Evolutionary conservation across 2,888 invertebrate genomes (phyloP).

Genomic region (Ditylenchus weischeri): DNA sequence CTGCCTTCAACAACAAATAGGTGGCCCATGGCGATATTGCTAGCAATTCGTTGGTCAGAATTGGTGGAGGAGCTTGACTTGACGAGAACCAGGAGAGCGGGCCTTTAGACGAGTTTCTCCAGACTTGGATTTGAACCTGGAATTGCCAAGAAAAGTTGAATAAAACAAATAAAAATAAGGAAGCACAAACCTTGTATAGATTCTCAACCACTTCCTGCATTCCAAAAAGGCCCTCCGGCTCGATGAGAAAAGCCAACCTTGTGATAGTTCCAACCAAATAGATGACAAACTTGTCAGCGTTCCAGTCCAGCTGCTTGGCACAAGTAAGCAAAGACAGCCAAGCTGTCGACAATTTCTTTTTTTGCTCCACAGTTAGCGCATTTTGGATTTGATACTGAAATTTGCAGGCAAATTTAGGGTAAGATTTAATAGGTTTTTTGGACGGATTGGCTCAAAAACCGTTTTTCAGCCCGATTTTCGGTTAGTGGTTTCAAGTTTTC

Average conservation of each 20-base stretch:
- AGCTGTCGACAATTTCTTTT: slow-evolving; percentile 20
- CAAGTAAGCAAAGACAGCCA: slow-evolving; percentile 34
- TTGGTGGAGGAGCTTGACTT: slow-evolving; percentile 39
- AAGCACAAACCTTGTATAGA: slow-evolving; percentile 39
- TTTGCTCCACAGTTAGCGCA: neutral
- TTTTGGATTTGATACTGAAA: slow-evolving; percentile 22
- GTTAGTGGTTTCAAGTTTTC: too few species aligned
- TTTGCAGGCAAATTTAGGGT: neutral
- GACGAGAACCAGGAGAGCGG: slow-evolving; percentile 45
- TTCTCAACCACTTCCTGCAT: slow-evolving; percentile 37
- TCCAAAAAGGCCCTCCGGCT: slow-evolving; percentile 38
- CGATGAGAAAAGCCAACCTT: slow-evolving; percentile 42
- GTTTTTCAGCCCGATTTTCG: too few species aligned
- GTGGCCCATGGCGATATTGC: slow-evolving; percentile 44
- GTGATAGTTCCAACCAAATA: slow-evolving; percentile 45
- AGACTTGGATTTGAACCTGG: slow-evolving; percentile 28
- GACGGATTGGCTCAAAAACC: too few species aligned
- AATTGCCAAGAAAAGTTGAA: slow-evolving; percentile 15
- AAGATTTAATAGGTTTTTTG: too few species aligned
- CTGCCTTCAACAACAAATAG: slow-evolving; percentile 45
- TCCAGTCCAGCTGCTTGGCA: slow-evolving; percentile 28
- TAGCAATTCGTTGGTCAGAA: slow-evolving; percentile 39
- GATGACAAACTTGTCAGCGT: slow-evolving; percentile 37
- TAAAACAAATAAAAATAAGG: slow-evolving; percentile 10
- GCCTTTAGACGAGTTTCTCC: slow-evolving; percentile 43